A percentile compares a stretch with the other conserved stretches of the same genome.
These are phyloP conservation scores for Neopipo cinnamomea DNA, from an alignment of 2,113 vertebrate species.

Conservation along the genomic window DNA sequence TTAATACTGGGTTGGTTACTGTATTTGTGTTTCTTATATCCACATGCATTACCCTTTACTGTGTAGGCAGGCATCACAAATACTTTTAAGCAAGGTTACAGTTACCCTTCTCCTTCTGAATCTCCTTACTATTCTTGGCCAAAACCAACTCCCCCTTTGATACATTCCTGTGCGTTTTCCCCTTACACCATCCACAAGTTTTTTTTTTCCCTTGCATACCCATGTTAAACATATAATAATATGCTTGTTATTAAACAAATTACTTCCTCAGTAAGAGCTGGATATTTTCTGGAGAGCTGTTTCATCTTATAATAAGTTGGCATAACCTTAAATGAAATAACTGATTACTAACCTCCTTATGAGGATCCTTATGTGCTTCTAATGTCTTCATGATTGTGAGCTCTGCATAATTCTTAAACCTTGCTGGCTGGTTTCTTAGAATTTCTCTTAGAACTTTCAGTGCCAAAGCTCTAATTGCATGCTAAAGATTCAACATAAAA, in stretches of 20 bases:
- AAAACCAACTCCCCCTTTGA: neutral
- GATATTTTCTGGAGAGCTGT: neutral
- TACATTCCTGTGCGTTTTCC: fast-evolving
- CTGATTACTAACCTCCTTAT: slow-evolving; percentile 85
- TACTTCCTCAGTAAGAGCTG: neutral
- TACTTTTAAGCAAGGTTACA: neutral
- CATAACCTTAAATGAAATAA: neutral
- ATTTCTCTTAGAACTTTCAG: slow-evolving; percentile 92
- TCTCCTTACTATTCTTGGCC: neutral
- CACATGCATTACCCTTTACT: neutral
- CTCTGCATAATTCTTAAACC: slow-evolving; percentile 97
- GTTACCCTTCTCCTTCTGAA: neutral
- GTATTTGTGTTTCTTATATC: neutral
- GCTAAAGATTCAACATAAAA: slow-evolving; percentile 74
- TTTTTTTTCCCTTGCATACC: neutral
- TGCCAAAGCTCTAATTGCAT: slow-evolving; percentile 91
- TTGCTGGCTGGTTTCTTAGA: slow-evolving; percentile 89
- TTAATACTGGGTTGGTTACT: neutral
- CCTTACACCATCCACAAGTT: neutral
- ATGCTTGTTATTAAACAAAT: neutral
- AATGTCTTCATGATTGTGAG: slow-evolving; percentile 96
- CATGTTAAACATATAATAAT: neutral
- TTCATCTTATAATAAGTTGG: neutral
- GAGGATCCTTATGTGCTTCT: slow-evolving; percentile 93
- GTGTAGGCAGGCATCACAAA: neutral